A percentile compares a stretch with the other conserved stretches of the same genome.
Conservation (phyloP, 1,140 invertebrate genomes). For the Heliothis virescens region DNA sequence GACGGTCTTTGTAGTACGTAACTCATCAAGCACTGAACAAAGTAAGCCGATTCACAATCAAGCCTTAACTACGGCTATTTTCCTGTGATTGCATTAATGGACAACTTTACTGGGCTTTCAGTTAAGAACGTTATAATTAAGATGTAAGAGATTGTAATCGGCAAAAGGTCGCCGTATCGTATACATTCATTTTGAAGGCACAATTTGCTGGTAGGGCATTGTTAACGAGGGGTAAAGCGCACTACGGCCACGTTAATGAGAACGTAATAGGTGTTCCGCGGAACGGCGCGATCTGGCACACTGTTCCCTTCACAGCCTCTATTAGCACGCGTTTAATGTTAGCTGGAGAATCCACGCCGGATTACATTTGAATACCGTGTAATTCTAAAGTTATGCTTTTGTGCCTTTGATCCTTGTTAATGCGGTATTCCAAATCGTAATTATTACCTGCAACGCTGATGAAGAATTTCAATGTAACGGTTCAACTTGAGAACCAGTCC, state of each 20-base stretch:
- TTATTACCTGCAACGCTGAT: conserved; percentile 13
- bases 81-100: conserved; percentile 24
- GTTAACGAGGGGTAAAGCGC: conserved; percentile 64
- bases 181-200: conserved; percentile 61
- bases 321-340: conserved; percentile 63
- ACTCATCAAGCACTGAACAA: conserved; percentile 15
- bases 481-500: conserved; percentile 15
- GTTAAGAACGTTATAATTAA: conserved; percentile 43
- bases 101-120: conserved; percentile 14
- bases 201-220: conserved; percentile 63
- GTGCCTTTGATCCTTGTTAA: conserved; percentile 36
- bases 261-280: conserved; percentile 65
- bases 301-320: conserved; percentile 58
- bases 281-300: conserved; percentile 57
- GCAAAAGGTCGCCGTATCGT: conserved; percentile 56
- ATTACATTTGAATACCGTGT: conserved; percentile 56
- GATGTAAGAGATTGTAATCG: conserved; percentile 54
- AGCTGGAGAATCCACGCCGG: conserved; percentile 48
- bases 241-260: conserved; percentile 64
- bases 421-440: not conserved
- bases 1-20: conserved; percentile 12
- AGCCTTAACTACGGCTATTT: conserved; percentile 10
- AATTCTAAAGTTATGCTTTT: conserved; percentile 42
- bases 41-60: conserved; percentile 13
- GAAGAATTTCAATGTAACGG: not conserved